Percentiles rank a stretch among this genome's conserved stretches.
phyloP scores from a whole-genome alignment of 2,797 vertebrate genomes.

The Scyliorhinus canicula region DNA sequence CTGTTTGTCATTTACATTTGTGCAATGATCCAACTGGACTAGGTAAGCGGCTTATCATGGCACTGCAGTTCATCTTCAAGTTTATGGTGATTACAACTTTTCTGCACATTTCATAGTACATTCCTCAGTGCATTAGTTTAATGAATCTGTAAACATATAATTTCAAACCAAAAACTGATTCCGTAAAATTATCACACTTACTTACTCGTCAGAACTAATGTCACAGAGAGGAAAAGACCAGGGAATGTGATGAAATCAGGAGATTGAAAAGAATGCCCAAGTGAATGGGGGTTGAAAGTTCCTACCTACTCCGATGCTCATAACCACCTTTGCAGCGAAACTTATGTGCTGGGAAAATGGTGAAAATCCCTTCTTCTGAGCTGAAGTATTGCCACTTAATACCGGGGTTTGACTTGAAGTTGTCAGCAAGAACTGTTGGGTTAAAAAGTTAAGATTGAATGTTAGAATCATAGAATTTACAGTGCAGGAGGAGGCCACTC shows the following conservation, averaged over 20 bases:
- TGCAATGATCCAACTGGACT: neutral
- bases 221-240: neutral
- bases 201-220: neutral
- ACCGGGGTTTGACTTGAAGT: slow-evolving; percentile 95
- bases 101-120: neutral
- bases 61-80: neutral
- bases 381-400: slow-evolving; percentile 99
- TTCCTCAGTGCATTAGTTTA: neutral
- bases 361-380: slow-evolving; percentile 97
- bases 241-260: neutral
- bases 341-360: slow-evolving; percentile 94
- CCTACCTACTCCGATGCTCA: slow-evolving; percentile 91
- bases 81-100: neutral
- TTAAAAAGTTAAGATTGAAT: neutral
- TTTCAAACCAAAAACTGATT: slow-evolving; percentile 37
- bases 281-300: slow-evolving; percentile 10
- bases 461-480: too few relatives aligned
- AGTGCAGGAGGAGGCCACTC: too few relatives aligned
- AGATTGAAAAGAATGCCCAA: neutral
- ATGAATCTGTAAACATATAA: neutral
- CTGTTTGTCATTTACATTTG: neutral
- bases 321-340: slow-evolving; percentile 93
- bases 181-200: neutral
- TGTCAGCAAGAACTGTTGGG: slow-evolving; percentile 85
- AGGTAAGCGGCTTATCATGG: too few relatives aligned